Evolutionary conservation across 2,888 invertebrate genomes (phyloP), one percentile per base, ranked within the genome.

Genomic region (Cheilosia impressa): DNA sequence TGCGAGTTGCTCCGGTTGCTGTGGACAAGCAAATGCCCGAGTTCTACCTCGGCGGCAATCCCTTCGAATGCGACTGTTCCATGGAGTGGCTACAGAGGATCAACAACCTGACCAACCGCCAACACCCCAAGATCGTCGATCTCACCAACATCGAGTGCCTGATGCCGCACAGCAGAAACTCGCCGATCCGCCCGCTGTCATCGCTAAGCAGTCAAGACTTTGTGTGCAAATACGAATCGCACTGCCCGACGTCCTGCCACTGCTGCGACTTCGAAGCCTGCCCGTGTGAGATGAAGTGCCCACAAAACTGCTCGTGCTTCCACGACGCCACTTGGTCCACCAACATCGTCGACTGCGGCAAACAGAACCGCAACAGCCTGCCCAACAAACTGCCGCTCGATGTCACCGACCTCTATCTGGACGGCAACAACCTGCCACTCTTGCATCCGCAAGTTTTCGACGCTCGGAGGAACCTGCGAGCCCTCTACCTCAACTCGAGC

Each of bases 251-350:
- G 50, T 94, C 97, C 65, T 98, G 98, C 93, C 97, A 97, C 91
- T 98, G 98, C 93, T 98, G 98, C 93, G 98, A 98, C 91, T 98
- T 97, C 91, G 98, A 98, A 91, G 97, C 97, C 85, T 98, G 98
- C 93, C 98, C 98, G 93, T 98, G 98, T 93, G 97, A 98, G 93
- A 97, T 98, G 96, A 97, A 97, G 87, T 98, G 98, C 91, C 98
- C 98, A 41, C 95, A 95, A 89, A 97, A 97, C 90, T 98, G 98
- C 93, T 96, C 96, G 88, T 98, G 98, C 92, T 98, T 97, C 93
- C 97, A 98, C 92, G 98, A 98, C 91, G 96, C 97, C 91, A 95
- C 96, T 87, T 98, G 98, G 97, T 96, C 96, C 89, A 97, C 97
- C 68, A 98, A 97, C 92, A 96, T 97, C 52, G 97, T 98, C 58